Evolutionary conservation across 2,113 vertebrate genomes (phyloP), one percentile per base, ranked within the genome.

Genomic region (Callopanchax toddi): DNA sequence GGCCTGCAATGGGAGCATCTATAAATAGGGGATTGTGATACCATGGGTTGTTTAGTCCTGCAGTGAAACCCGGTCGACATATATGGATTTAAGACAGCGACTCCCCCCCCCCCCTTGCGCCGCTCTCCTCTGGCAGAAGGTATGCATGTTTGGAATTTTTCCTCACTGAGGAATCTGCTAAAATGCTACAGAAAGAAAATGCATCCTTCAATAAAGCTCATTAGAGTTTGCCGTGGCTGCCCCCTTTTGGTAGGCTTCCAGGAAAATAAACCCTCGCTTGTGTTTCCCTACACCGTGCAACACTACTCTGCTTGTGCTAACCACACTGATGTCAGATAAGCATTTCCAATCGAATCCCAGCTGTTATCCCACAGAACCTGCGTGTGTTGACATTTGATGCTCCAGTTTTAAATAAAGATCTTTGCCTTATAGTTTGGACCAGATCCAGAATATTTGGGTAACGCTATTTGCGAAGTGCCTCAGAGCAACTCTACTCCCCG

Each of bases 21-120:
- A 96, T 92, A 97, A 97, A 97, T 97, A 96, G 94, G 66, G 92
- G 91, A 91, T 79, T 89, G 92, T 91, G 91, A 94, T 94, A 93
- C 92, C 91, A 82, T 72, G 84, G 60, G 85, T 91, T 85, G 77
- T 91, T 95, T 94, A 94, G 94, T 94, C 92, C 92, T 88, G 85
- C 89, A 87, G 90, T 89, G 88, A 91, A 93, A 93, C 69, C 67
- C 48, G 71, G 72, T 74, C 11, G 93, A 93, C 94, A 94, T 95
- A 95, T 95, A 95, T 94, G 94, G 94, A 92, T 94, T 94, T 69
- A 67, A 85, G 73, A 72, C 61, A 44, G 76, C 40, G 26, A 34
- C 45, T n/a, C 55, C 59, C 73, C 59, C 61, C 40, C 50, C 64
- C 39, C 57, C 29, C 10, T 32, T 32, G 54, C 60, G 21, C 10